Evolutionary conservation across 2,113 vertebrate genomes (phyloP).

Genomic region (Silurus asotus): DNA sequence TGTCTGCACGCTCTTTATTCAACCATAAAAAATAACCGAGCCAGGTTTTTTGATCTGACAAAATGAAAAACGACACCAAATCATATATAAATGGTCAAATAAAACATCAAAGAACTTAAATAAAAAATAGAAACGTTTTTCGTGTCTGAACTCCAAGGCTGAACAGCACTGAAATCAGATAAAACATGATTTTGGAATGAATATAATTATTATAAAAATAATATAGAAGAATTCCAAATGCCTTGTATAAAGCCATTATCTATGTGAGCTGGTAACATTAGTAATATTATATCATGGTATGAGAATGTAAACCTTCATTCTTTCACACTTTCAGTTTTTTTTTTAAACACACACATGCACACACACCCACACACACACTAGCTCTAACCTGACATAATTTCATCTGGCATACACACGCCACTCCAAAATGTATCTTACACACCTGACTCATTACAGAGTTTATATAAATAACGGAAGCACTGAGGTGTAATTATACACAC

Average conservation of each 20-base stretch:
- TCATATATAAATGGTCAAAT: background rate
- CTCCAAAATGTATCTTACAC: background rate
- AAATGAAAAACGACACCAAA: background rate
- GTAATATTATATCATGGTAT: background rate
- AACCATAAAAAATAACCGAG: slow-evolving; percentile 2
- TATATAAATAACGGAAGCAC: background rate
- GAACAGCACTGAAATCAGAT: too few species aligned
- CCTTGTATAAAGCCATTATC: background rate
- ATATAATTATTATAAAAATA: background rate
- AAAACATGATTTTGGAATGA: too few species aligned
- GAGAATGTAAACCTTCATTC: background rate
- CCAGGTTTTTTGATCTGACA: background rate
- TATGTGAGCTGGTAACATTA: background rate
- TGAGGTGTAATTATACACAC: background rate
- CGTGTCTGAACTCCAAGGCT: too few species aligned
- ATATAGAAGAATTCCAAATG: background rate
- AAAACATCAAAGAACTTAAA: background rate
- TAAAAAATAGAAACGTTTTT: too few species aligned
- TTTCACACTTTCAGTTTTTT: background rate
- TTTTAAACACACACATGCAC: background rate
- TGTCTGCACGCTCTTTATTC: slow-evolving; percentile 27
- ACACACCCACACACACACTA: background rate
- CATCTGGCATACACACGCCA: background rate
- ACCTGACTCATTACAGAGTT: background rate
- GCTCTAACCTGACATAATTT: background rate